phyloP scores from a whole-genome alignment of 2,888 invertebrate species.

The Cosmia trapezina region DNA sequence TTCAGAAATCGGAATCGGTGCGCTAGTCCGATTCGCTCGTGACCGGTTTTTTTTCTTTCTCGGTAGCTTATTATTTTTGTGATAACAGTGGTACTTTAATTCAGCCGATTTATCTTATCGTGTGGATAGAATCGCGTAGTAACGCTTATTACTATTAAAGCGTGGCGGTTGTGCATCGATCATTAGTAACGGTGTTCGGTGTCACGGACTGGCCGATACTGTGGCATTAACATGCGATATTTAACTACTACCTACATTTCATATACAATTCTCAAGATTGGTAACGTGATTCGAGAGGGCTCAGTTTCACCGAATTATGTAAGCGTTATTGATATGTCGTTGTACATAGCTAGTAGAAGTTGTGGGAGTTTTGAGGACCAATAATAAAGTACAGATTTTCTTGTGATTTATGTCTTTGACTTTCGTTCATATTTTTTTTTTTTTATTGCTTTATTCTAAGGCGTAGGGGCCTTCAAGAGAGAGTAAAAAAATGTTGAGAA shows the following conservation, averaged over 20 bases:
- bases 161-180: constrained; percentile 77
- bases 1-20: too few relatives aligned
- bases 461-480: background rate
- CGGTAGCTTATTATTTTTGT: constrained; percentile 25
- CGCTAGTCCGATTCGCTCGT: too few relatives aligned
- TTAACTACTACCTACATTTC: constrained; percentile 32
- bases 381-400: constrained; percentile 20
- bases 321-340: constrained; percentile 31
- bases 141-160: constrained; percentile 71
- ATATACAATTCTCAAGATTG: constrained; percentile 31
- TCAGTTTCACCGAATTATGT: constrained; percentile 49
- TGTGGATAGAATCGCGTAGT: constrained; percentile 69
- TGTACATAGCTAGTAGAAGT: constrained; percentile 12
- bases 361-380: constrained; percentile 1
- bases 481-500: background rate
- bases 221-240: constrained; percentile 58
- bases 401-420: background rate
- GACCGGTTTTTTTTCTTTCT: constrained; percentile 14
- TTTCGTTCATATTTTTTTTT: background rate
- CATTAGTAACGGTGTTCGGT: constrained; percentile 76
- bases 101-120: constrained; percentile 69
- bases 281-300: constrained; percentile 41
- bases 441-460: background rate
- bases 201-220: constrained; percentile 68
- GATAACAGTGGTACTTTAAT: constrained; percentile 57